phyloP scores from a whole-genome alignment of 2,113 vertebrate genomes.

The Aptenodytes patagonicus region DNA sequence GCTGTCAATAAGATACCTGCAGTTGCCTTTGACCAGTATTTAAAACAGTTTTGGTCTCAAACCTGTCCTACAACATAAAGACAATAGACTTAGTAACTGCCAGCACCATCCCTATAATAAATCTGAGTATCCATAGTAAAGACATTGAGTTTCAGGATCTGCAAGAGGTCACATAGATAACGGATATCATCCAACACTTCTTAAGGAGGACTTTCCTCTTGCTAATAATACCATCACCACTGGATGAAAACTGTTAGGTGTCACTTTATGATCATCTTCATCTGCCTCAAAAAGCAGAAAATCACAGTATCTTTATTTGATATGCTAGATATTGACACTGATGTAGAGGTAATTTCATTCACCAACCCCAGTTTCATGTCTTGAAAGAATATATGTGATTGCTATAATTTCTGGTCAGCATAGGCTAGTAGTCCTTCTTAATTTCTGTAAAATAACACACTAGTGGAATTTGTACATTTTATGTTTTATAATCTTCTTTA shows the following conservation, averaged over 20 bases:
- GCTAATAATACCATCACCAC: background rate
- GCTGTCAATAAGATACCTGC: background rate
- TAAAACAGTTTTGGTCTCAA: background rate
- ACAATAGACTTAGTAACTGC: background rate
- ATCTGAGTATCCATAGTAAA: background rate
- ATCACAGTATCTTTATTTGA: background rate
- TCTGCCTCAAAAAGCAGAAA: background rate
- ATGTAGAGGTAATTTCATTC: background rate
- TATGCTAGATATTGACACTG: background rate
- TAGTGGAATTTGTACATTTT: background rate
- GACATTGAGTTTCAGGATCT: background rate
- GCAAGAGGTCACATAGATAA: background rate
- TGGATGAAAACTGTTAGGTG: background rate
- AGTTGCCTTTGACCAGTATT: background rate
- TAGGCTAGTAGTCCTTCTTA: background rate
- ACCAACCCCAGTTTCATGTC: background rate
- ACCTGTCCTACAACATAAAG: background rate
- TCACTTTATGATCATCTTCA: background rate
- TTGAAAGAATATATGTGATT: background rate
- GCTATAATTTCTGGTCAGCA: background rate
- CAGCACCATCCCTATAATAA: background rate
- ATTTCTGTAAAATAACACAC: background rate
- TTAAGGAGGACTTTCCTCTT: background rate
- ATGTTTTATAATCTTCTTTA: background rate
- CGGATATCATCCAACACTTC: background rate